phyloP scores from a whole-genome alignment of 1,140 invertebrate species.

The Lasioglossum baleicum region DNA sequence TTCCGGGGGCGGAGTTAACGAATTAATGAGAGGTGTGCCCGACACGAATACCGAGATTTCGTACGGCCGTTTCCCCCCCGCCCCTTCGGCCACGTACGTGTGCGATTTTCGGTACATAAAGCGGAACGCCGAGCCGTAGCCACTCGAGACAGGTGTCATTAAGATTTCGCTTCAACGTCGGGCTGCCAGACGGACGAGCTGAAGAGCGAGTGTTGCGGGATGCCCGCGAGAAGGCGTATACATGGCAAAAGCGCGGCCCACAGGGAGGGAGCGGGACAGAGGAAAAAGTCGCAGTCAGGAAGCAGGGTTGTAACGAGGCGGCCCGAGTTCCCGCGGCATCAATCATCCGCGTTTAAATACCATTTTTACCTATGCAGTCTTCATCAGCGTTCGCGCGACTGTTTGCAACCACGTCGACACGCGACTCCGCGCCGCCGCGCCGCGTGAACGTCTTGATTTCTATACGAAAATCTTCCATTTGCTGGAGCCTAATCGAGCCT shows the following conservation, averaged over 20 bases:
- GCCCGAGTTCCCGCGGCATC: constrained; percentile 43
- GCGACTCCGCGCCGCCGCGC: background rate
- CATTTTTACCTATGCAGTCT: constrained; percentile 56
- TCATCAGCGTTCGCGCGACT: constrained; percentile 15
- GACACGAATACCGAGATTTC: constrained; percentile 37
- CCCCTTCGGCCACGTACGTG: background rate
- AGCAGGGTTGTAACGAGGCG: constrained; percentile 48
- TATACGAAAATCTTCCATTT: background rate
- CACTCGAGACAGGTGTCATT: constrained; percentile 62
- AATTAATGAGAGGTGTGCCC: constrained; percentile 30
- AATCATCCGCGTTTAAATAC: constrained; percentile 56
- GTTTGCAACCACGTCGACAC: background rate
- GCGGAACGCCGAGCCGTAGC: constrained; percentile 27
- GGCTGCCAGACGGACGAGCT: constrained; percentile 41
- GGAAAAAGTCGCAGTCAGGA: constrained; percentile 10
- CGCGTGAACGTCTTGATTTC: background rate
- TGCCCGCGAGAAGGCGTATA: constrained; percentile 36
- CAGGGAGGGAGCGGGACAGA: background rate
- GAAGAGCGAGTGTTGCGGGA: constrained; percentile 37
- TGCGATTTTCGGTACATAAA: constrained; percentile 51
- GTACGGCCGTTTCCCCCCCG: background rate
- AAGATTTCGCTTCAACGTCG: constrained; percentile 60
- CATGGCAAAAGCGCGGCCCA: background rate
- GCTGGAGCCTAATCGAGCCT: too few relatives aligned
- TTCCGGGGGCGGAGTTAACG: constrained; percentile 1